phyloP scores from a whole-genome alignment of 2,888 invertebrate genomes.

The Odontocerum albicorne region DNA sequence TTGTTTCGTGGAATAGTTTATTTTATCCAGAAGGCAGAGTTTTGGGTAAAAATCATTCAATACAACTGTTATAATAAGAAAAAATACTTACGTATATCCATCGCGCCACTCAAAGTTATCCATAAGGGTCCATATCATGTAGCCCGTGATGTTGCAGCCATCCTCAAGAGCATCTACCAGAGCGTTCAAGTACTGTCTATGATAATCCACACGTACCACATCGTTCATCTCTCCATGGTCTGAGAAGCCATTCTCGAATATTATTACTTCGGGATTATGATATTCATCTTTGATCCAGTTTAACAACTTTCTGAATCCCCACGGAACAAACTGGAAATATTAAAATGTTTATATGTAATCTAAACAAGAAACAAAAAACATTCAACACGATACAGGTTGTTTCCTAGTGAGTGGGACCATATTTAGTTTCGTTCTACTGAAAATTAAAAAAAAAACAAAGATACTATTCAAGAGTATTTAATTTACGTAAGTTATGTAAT shows the following conservation, averaged over 20 bases:
- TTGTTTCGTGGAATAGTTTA: too few species aligned
- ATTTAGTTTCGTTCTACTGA: too few species aligned
- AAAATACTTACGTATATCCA: conserved; percentile 56
- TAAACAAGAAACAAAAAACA: too few species aligned
- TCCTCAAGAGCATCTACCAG: conserved; percentile 53
- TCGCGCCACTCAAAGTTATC: conserved; percentile 67
- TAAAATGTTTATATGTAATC: too few species aligned
- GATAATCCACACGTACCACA: conserved; percentile 41
- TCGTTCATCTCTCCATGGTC: conserved; percentile 44
- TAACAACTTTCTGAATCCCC: conserved; percentile 55
- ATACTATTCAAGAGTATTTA: too few species aligned
- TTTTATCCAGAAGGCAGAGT: too few species aligned
- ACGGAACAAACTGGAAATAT: conserved; percentile 44
- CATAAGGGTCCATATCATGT: conserved; percentile 63
- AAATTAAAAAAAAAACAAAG: too few species aligned
- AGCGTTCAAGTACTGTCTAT: conserved; percentile 47
- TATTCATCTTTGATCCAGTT: conserved; percentile 60
- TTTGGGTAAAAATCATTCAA: not conserved
- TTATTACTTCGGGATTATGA: conserved; percentile 55
- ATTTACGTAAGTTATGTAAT: too few species aligned
- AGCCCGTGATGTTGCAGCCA: conserved; percentile 54
- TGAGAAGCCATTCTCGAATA: conserved; percentile 64
- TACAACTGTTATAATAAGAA: not conserved
- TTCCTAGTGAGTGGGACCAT: too few species aligned
- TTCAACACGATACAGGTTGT: too few species aligned